A percentile compares a stretch with the other conserved stretches of the same genome.
Conservation (phyloP, 2,888 invertebrate species). For the Andrena camellia region DNA sequence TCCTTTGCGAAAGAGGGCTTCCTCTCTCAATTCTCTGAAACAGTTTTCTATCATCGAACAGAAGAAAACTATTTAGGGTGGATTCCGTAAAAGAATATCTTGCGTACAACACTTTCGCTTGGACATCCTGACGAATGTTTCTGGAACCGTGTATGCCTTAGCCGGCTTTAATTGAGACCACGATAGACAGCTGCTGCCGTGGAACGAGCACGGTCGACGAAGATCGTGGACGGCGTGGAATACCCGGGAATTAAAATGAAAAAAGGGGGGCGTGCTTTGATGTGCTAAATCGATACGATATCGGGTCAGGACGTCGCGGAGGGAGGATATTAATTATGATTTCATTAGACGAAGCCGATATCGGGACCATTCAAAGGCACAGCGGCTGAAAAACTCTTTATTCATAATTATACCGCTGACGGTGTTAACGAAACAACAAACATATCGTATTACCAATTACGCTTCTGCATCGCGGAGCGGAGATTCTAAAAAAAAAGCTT, state of each 20-base stretch:
- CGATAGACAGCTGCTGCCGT: neutral
- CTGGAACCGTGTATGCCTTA: neutral
- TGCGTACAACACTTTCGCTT: neutral
- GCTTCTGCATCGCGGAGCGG: conserved; percentile 41
- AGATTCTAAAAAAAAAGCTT: conserved; percentile 58
- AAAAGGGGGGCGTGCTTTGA: neutral
- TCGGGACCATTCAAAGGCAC: conserved; percentile 44
- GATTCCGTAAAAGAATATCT: neutral
- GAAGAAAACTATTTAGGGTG: too few species aligned
- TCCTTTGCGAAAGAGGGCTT: too few species aligned
- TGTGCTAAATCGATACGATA: conserved; percentile 25
- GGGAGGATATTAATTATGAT: conserved; percentile 49
- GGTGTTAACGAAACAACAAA: conserved; percentile 67
- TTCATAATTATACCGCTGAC: conserved; percentile 70
- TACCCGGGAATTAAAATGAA: conserved; percentile 5
- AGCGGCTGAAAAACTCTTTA: conserved; percentile 58
- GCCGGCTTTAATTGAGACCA: neutral
- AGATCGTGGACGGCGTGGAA: neutral
- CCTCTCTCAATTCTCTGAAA: too few species aligned
- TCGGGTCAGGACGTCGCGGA: conserved; percentile 25
- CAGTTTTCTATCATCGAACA: too few species aligned
- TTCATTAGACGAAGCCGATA: conserved; percentile 53
- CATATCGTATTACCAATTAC: conserved; percentile 73
- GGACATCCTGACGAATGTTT: neutral
- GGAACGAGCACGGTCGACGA: neutral